Percentiles rank a stretch among this genome's conserved stretches.
phyloP scores from a whole-genome alignment of 2,888 invertebrate species.

The Metalampra italica region DNA sequence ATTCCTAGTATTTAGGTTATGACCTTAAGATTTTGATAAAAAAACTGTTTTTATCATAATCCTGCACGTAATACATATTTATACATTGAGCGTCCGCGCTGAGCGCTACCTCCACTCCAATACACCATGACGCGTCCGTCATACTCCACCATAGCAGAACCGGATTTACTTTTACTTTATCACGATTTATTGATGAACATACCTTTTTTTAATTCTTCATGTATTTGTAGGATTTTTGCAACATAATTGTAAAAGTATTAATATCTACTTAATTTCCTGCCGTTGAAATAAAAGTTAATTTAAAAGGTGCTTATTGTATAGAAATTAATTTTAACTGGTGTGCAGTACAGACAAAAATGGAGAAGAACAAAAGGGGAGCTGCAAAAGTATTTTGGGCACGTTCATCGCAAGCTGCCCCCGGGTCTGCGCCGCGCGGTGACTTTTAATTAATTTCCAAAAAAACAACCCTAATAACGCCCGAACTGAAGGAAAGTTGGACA shows the following conservation, averaged over 20 bases:
- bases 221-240: no score
- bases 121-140: constrained; percentile 34
- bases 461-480: constrained; percentile 44
- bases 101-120: constrained; percentile 16
- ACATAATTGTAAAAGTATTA: no score
- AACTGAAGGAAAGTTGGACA: constrained; percentile 27
- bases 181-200: background rate
- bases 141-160: constrained; percentile 38
- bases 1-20: no score
- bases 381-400: constrained; percentile 69
- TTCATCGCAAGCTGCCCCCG: constrained; percentile 35
- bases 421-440: constrained; percentile 39
- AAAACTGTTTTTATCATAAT: no score
- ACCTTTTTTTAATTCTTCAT: background rate
- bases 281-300: background rate
- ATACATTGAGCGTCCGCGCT: background rate
- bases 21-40: no score
- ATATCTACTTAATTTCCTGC: no score
- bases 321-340: constrained; percentile 22
- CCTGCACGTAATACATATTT: no score
- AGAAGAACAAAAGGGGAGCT: constrained; percentile 44
- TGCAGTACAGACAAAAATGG: constrained; percentile 45
- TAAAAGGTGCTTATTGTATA: background rate
- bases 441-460: constrained; percentile 67
- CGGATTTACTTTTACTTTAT: constrained; percentile 31